Evolutionary conservation across 1,140 invertebrate genomes (phyloP).

Genomic region (Dreissena polymorpha): DNA sequence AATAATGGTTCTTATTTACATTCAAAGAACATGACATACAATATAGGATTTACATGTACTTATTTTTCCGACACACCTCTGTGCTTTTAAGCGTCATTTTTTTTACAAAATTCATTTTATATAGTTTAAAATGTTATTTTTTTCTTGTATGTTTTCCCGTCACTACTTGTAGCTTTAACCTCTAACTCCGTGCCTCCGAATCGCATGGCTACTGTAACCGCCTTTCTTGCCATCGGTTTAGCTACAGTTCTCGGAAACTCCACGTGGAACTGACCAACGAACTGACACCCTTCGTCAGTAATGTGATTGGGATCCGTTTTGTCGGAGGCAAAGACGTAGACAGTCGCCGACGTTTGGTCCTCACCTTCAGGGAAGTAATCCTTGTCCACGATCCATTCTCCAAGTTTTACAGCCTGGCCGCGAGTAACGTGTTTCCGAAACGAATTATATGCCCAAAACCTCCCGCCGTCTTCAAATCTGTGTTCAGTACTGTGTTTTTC

Average conservation of each 20-base stretch:
- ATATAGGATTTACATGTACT: no score
- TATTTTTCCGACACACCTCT: no score
- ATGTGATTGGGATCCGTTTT: constrained; percentile 28
- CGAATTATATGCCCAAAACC: constrained; percentile 19
- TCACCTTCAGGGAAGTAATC: constrained; percentile 30
- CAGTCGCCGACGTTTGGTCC: constrained; percentile 11
- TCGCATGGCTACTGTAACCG: constrained; percentile 39
- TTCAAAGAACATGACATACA: no score
- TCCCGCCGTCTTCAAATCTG: constrained; percentile 21
- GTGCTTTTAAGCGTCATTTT: no score
- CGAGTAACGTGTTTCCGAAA: constrained; percentile 26
- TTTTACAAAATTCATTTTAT: no score
- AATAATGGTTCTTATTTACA: no score
- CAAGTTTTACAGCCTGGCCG: constrained; percentile 34
- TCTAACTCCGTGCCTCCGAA: constrained; percentile 42
- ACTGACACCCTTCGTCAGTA: constrained; percentile 16
- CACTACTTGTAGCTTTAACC: constrained; percentile 1
- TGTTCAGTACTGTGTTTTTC: constrained; percentile 6
- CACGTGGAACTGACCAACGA: constrained; percentile 17
- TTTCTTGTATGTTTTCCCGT: constrained; percentile 4
- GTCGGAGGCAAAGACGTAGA: constrained; percentile 22
- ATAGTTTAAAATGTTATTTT: background rate
- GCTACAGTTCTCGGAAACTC: constrained; percentile 25
- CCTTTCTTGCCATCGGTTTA: constrained; percentile 5
- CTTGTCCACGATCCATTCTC: constrained; percentile 24